Base-by-base conservation (phyloP, 2,797 vertebrate species). In the Leptoclinus maculatus region DNA sequence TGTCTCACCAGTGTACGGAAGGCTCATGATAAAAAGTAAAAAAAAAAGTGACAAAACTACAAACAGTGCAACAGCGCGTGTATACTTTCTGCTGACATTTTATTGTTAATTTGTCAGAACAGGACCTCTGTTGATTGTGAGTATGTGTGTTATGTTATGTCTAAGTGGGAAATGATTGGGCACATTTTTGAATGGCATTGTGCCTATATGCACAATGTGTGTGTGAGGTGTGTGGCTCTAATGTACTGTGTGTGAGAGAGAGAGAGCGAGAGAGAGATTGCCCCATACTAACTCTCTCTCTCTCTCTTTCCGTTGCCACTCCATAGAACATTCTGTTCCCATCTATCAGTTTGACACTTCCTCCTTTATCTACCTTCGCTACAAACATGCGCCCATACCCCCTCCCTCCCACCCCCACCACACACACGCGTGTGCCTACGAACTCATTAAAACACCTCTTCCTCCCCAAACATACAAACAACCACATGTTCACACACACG, bases 311-410 rank as follows among this genome's bases (percentile, higher is more conserved):
- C 71, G 36, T 60, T 80, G 67, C 59, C 66, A 66, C 62, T 72
- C 74, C 3, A 75, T 58, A 80, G 91, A 90, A 93, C 91, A 93
- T 90, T 91, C 51, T 93, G 89, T 93, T 91, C 93, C 76, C 85
- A 82, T 87, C 71, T 84, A 85, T 90, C 85, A 81, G 72, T 88
- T 88, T 85, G 79, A 67, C 80, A 91, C 85, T 91, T 90, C 83
- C 87, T 91, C 70, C 14, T 67, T 67, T 66, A 89, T 85, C 81
- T 82, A 85, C 78, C 76, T 81, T 85, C 19, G 1, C 29, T 68
- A 54, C 74, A 71, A 70, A 59, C 57, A 72, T 41, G 34, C 78
- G 54, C 60, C 43, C 23, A 66, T 32, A 59, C 66, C n/a, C 51
- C 53, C 9, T 16, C 21, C 49, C 23, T 16, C 21, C 49, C 23